Percentiles rank a stretch among this genome's conserved stretches.
phyloP scores from a whole-genome alignment of 2,888 invertebrate species.

The Aphidius colemani region DNA sequence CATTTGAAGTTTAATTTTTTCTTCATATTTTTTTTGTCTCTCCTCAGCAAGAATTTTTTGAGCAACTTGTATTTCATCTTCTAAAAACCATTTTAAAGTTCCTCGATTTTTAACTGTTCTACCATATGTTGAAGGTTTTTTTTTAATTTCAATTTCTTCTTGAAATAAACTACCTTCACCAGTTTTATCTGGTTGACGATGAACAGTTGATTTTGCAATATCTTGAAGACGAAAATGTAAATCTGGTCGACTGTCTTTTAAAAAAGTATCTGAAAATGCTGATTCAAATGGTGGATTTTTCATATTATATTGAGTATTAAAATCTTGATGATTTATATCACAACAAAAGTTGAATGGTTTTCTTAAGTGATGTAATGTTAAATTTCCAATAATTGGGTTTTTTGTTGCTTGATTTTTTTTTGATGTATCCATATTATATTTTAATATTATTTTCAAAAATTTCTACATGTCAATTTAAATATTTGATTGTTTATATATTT shows the following conservation, averaged over 20 bases:
- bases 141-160: conserved; percentile 14
- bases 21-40: neutral
- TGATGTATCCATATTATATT: neutral
- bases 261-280: conserved; percentile 31
- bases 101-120: conserved; percentile 42
- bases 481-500: too few species aligned
- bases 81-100: conserved; percentile 45
- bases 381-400: neutral
- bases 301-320: conserved; percentile 35
- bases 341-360: conserved; percentile 52
- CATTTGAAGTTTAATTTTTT: too few species aligned
- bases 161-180: conserved; percentile 13
- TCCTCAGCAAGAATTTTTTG: conserved; percentile 37
- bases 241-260: conserved; percentile 42
- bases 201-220: conserved; percentile 27
- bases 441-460: neutral
- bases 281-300: conserved; percentile 38
- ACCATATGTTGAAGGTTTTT: conserved; percentile 34
- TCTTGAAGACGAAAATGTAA: conserved; percentile 46
- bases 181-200: neutral
- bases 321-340: conserved; percentile 40
- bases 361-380: conserved; percentile 25
- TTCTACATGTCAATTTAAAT: too few species aligned
- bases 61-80: conserved; percentile 46
- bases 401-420: conserved; percentile 2